phyloP scores from a whole-genome alignment of 2,888 invertebrate genomes.

The Philonicus albiceps region DNA sequence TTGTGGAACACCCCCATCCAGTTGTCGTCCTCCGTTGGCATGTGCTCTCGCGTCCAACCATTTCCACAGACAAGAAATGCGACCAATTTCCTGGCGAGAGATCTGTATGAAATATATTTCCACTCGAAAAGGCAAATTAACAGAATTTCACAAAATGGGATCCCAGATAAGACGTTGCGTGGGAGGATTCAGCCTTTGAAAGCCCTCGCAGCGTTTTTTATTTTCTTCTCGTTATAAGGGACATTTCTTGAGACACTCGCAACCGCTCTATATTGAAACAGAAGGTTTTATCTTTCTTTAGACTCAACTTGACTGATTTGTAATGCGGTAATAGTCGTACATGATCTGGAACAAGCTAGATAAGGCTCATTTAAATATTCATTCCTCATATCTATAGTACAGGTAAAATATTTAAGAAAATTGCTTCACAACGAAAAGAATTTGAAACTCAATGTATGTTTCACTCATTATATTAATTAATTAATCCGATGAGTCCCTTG shows the following conservation, averaged over 20 bases:
- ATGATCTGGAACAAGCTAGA: not conserved
- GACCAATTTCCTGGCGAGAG: constrained; percentile 15
- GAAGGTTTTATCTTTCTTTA: not conserved
- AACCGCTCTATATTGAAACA: not conserved
- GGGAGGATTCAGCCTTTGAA: not conserved
- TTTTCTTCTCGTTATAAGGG: not conserved
- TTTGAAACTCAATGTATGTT: not conserved
- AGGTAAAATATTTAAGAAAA: not conserved
- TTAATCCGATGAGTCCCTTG: no score
- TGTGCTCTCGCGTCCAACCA: not conserved
- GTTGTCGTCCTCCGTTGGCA: not conserved
- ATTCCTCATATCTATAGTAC: not conserved
- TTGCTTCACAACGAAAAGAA: not conserved
- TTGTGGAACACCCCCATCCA: not conserved
- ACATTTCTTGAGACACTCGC: not conserved
- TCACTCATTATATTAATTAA: no score
- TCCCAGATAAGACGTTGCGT: not conserved
- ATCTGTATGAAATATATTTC: constrained; percentile 25
- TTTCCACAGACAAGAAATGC: not conserved
- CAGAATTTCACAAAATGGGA: not conserved
- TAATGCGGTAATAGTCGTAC: not conserved
- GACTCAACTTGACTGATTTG: not conserved
- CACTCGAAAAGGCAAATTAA: constrained; percentile 34
- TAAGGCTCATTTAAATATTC: not conserved
- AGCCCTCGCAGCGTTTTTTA: not conserved